These are phyloP conservation scores for Dendrocincla fuliginosa DNA, from an alignment of 2,797 vertebrate species.

Conservation along the genomic window DNA sequence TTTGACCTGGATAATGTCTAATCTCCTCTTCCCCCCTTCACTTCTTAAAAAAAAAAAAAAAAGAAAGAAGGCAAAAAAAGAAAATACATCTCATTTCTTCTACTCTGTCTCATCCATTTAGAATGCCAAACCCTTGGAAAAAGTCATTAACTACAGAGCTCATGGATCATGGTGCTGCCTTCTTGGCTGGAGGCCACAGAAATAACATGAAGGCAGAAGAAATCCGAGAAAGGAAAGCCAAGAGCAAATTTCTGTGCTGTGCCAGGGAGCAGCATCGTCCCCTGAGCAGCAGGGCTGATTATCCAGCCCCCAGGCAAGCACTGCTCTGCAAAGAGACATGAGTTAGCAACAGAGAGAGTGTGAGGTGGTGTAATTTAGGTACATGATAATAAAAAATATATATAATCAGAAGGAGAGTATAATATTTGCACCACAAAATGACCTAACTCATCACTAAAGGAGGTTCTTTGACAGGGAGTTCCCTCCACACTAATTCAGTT, in stretches of 20 bases:
- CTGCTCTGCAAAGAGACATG: background rate
- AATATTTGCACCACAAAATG: background rate
- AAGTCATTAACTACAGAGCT: background rate
- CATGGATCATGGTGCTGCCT: background rate
- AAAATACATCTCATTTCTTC: background rate
- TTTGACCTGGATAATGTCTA: background rate
- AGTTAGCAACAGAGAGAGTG: background rate
- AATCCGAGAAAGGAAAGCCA: background rate
- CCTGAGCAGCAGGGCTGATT: background rate
- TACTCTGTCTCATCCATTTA: background rate
- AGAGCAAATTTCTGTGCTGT: background rate
- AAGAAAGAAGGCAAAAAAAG: no score
- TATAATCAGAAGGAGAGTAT: no score
- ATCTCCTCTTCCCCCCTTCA: background rate
- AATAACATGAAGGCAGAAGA: background rate
- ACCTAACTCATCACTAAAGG: background rate
- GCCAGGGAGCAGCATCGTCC: background rate
- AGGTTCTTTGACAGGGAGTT: background rate
- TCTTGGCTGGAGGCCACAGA: background rate
- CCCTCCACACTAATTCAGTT: background rate
- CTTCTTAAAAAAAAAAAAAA: background rate
- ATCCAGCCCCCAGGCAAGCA: background rate
- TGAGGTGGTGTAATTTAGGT: background rate
- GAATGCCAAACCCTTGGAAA: background rate
- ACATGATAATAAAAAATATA: no score